Base-by-base conservation (phyloP, 2,797 vertebrate genomes). In the Channa striata region DNA sequence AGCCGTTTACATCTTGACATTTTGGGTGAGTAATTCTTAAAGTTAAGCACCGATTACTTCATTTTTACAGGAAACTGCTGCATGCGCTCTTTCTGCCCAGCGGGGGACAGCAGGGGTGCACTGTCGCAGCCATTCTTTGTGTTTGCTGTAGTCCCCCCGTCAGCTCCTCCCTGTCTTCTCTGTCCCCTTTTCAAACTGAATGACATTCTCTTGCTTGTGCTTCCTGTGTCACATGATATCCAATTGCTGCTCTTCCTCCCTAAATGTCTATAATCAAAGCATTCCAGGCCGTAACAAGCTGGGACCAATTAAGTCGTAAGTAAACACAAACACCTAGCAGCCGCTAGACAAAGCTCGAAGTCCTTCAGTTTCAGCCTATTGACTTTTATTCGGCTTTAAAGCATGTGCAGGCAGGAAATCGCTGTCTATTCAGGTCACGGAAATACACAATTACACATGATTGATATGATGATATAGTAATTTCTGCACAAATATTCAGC, bases 201-300 rank as follows among this genome's bases (percentile, higher is more conserved):
- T 87, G 89, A 87, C 79, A 86, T 74, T 85, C 67, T 82, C 76
- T 36, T 48, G 59, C 68, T 62, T 63, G 36, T 17, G 14, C 75
- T 92, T 93, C 92, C 91, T 93, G 92, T 93, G 91, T 89, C 91
- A 91, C 88, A 88, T 86, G 82, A 92, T 57, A 81, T 83, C 90
- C 86, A 88, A 92, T 93, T 39, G 74, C 82, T 63, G 46, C 78
- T 88, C 87, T 92, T 91, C 91, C 91, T 86, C 81, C 78, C 59
- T 57, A 68, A 91, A 88, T 56, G 83, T 85, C 85, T 68, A 23
- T 37, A 92, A 93, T 93, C 92, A 93, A 93, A 94, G 93, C 92
- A 87, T 87, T 87, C 86, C 86, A 59, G 74, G 75, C 72, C 39
- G 17, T 81, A 82, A 88, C 87, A 92, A 81, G 79, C 74, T 71